Percentiles rank a stretch among this genome's conserved stretches.
phyloP scores from a whole-genome alignment of 2,888 invertebrate genomes.

The Diarsia brunnea region DNA sequence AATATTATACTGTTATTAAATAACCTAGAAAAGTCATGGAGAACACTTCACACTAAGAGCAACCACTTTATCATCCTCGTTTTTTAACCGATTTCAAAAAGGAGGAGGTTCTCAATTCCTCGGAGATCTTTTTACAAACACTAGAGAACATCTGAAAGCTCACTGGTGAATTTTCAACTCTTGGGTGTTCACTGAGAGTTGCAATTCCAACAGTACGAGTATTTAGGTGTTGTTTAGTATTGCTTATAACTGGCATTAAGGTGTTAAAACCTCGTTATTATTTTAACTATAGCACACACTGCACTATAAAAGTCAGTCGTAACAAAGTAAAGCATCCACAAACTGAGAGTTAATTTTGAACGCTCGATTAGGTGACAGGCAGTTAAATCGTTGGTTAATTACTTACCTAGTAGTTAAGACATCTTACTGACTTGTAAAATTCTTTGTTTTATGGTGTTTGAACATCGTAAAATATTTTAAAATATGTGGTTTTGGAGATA shows the following conservation, averaged over 20 bases:
- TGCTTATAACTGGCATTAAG: neutral
- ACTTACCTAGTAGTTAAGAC: slow-evolving; percentile 12
- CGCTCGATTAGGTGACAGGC: slow-evolving; percentile 13
- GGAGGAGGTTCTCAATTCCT: no score
- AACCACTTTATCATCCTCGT: neutral
- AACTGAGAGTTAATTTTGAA: slow-evolving; percentile 9
- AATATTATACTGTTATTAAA: neutral
- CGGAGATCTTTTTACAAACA: no score
- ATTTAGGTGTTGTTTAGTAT: neutral
- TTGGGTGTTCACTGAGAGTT: neutral
- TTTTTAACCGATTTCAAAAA: no score
- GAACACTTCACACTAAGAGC: neutral
- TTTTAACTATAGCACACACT: slow-evolving; percentile 4
- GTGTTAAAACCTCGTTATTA: slow-evolving; percentile 16
- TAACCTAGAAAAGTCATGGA: neutral
- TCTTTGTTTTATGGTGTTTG: neutral
- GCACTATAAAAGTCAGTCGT: slow-evolving; percentile 10
- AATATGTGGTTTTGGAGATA: neutral
- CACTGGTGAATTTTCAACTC: neutral
- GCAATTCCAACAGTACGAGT: neutral
- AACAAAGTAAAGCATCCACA: slow-evolving; percentile 2
- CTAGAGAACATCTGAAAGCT: neutral
- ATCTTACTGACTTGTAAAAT: slow-evolving; percentile 20
- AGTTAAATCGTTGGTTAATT: slow-evolving; percentile 26
- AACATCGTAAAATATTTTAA: slow-evolving; percentile 4